These are phyloP conservation scores for Drosophila triauraria DNA, from an alignment of 1,140 invertebrate genomes.

Conservation along the genomic window DNA sequence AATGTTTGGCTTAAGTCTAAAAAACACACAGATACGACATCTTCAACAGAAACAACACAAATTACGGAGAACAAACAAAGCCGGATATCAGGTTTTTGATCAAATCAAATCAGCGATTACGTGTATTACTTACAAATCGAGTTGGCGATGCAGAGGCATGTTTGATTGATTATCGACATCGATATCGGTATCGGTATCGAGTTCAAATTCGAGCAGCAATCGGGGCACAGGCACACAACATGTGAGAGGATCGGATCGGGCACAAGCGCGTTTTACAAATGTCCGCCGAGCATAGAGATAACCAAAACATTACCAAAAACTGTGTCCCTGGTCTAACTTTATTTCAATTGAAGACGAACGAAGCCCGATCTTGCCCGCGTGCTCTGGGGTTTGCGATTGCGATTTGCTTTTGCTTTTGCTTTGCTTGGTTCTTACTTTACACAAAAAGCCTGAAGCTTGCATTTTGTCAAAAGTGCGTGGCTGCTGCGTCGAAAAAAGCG, in stretches of 20 bases:
- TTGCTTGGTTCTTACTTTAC: constrained; percentile 33
- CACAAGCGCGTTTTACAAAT: constrained; percentile 75
- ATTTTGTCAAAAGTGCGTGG: constrained; percentile 54
- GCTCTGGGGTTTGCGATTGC: constrained; percentile 17
- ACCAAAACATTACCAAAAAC: constrained; percentile 69
- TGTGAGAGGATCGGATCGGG: constrained; percentile 59
- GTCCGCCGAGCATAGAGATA: constrained; percentile 73
- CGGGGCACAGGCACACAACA: constrained; percentile 70
- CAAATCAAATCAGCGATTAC: constrained; percentile 39
- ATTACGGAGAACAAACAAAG: constrained; percentile 36
- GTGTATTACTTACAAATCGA: constrained; percentile 78
- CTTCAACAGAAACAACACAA: constrained; percentile 32
- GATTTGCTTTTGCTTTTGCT: constrained; percentile 7
- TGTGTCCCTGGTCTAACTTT: constrained; percentile 64
- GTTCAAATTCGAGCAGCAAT: constrained; percentile 51
- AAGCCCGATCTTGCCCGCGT: constrained; percentile 44
- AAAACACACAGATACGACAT: constrained; percentile 50
- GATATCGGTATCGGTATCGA: constrained; percentile 43
- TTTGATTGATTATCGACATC: constrained; percentile 38
- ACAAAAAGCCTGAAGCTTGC: constrained; percentile 49
- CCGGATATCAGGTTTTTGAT: constrained; percentile 31
- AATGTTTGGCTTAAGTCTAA: constrained; percentile 37
- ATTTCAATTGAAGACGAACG: constrained; percentile 83
- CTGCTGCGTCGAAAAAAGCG: constrained; percentile 76
- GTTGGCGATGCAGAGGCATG: constrained; percentile 52